These are phyloP conservation scores for Apamea monoglypha DNA, from an alignment of 2,888 invertebrate species.

Conservation along the genomic window DNA sequence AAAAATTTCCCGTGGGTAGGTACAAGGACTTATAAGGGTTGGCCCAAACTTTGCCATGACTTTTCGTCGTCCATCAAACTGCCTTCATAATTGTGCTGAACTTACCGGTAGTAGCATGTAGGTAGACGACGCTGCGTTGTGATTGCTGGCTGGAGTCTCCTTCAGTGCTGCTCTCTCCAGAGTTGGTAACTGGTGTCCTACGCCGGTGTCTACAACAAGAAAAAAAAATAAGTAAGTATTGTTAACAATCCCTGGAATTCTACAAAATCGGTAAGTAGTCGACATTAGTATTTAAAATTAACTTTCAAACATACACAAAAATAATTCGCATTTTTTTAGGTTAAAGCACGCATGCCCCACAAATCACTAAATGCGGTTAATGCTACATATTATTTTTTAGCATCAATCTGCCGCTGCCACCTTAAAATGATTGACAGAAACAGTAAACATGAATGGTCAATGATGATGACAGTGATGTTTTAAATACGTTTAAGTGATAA, in stretches of 20 bases:
- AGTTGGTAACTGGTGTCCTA: conserved; percentile 87
- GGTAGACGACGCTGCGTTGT: conserved; percentile 95
- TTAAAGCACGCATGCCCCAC: neutral
- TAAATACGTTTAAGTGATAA: neutral
- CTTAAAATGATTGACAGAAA: neutral
- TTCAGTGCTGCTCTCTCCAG: conserved; percentile 93
- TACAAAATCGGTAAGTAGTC: neutral
- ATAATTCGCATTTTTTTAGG: neutral
- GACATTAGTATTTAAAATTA: neutral
- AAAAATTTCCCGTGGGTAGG: neutral
- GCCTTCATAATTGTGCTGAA: neutral
- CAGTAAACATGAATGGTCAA: no score
- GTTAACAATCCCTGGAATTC: neutral
- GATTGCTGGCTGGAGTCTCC: conserved; percentile 95
- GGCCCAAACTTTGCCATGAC: neutral
- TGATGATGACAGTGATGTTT: no score
- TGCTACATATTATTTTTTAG: neutral
- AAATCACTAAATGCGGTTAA: neutral
- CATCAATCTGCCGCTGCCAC: neutral
- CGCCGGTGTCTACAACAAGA: conserved; percentile 79
- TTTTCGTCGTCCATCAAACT: neutral
- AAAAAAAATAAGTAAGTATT: neutral
- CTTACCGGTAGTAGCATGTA: conserved; percentile 95
- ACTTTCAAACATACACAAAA: neutral
- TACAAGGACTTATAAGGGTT: neutral